These are phyloP conservation scores for Nannospalax galili DNA, from an alignment of 2,113 vertebrate genomes.

Conservation along the genomic window DNA sequence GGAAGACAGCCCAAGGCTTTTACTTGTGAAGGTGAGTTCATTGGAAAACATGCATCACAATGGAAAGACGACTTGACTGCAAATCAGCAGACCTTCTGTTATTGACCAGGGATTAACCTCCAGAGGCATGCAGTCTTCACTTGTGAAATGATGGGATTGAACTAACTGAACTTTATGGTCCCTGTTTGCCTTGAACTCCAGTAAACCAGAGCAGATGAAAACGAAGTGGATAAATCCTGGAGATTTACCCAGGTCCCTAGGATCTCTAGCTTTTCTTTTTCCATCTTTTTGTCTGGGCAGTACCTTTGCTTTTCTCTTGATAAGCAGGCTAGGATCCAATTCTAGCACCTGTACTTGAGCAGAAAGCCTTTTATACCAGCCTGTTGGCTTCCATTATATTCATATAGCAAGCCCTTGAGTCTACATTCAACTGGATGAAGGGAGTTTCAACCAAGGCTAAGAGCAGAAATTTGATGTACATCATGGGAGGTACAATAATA, in stretches of 20 bases:
- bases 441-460: background rate
- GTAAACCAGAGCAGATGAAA: background rate
- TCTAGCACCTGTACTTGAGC: background rate
- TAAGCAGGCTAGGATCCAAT: background rate
- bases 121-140: accelerated
- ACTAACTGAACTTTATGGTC: background rate
- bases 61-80: background rate
- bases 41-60: background rate
- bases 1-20: background rate
- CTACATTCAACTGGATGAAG: background rate
- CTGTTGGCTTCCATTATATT: background rate
- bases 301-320: background rate
- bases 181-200: background rate
- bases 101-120: accelerated
- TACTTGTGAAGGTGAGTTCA: background rate
- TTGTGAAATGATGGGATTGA: background rate
- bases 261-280: background rate
- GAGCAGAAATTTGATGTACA: background rate
- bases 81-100: background rate
- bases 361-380: background rate
- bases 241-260: background rate
- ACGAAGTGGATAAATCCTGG: background rate
- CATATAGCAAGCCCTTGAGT: background rate
- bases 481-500: background rate
- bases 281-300: background rate